These are phyloP conservation scores for Apolygus lucorum DNA, from an alignment of 1,140 invertebrate species.

Conservation along the genomic window DNA sequence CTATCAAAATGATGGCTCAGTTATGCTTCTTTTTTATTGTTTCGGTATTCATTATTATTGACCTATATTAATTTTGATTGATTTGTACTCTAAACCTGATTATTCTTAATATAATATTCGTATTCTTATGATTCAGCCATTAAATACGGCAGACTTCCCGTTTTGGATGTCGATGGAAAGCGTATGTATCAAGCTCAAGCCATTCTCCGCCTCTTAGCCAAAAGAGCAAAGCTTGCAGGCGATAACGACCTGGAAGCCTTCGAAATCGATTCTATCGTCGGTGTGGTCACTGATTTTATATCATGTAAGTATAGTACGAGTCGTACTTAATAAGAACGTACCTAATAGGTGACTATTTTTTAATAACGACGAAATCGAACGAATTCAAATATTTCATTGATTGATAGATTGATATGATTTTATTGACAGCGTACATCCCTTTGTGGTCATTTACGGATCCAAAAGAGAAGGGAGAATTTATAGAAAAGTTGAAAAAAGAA, in stretches of 20 bases:
- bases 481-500: background rate
- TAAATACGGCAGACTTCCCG: slow-evolving; percentile 45
- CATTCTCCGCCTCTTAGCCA: slow-evolving; percentile 46
- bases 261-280: background rate
- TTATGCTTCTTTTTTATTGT: too few species aligned
- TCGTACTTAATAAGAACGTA: too few species aligned
- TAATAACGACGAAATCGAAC: too few species aligned
- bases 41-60: too few species aligned
- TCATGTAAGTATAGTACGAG: too few species aligned
- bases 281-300: background rate
- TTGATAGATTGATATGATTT: background rate
- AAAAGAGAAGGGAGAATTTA: background rate
- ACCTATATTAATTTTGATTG: too few species aligned
- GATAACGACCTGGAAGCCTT: slow-evolving; percentile 33
- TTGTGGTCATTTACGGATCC: background rate
- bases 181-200: slow-evolving; percentile 42
- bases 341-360: too few species aligned
- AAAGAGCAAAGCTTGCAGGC: slow-evolving; percentile 43
- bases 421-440: background rate
- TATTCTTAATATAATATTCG: too few species aligned
- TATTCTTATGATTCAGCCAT: slow-evolving; percentile 34
- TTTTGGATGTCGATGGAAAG: slow-evolving; percentile 46
- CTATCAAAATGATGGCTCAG: too few species aligned
- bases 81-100: too few species aligned
- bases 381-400: background rate